Percentiles rank a stretch among this genome's conserved stretches.
These are phyloP conservation scores for Blomia tropicalis DNA, from an alignment of 2,888 invertebrate genomes.

Conservation along the genomic window DNA sequence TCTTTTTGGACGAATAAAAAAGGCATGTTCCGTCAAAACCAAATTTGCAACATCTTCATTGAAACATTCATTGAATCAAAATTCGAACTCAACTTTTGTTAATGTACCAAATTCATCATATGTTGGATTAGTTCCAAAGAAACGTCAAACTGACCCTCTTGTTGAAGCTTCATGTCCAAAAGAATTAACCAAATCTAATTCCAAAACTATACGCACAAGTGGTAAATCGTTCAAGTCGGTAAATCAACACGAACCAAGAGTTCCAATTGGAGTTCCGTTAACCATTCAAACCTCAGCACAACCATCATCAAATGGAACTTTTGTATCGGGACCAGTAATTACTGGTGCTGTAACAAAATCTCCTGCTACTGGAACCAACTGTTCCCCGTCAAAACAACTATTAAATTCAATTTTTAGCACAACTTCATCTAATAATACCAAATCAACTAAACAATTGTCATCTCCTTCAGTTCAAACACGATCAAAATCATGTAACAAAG, in stretches of 20 bases:
- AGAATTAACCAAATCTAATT: neutral
- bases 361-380: neutral
- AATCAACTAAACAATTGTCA: too few relatives aligned
- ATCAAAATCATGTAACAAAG: too few relatives aligned
- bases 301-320: neutral
- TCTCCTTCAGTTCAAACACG: neutral
- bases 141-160: neutral
- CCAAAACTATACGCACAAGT: neutral
- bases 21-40: conserved; percentile 14
- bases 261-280: conserved; percentile 7
- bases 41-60: conserved; percentile 2
- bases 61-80: conserved; percentile 1
- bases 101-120: neutral
- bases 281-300: neutral
- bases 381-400: conserved; percentile 11
- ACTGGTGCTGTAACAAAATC: conserved; percentile 9
- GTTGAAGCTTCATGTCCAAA: neutral
- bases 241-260: neutral
- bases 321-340: conserved; percentile 5
- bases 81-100: neutral
- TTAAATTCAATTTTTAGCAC: neutral
- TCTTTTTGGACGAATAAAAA: conserved; percentile 9
- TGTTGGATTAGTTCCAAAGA: neutral
- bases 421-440: too few relatives aligned
- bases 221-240: neutral